Base-by-base conservation (phyloP, 1,140 invertebrate species). In the Solen grandis region DNA sequence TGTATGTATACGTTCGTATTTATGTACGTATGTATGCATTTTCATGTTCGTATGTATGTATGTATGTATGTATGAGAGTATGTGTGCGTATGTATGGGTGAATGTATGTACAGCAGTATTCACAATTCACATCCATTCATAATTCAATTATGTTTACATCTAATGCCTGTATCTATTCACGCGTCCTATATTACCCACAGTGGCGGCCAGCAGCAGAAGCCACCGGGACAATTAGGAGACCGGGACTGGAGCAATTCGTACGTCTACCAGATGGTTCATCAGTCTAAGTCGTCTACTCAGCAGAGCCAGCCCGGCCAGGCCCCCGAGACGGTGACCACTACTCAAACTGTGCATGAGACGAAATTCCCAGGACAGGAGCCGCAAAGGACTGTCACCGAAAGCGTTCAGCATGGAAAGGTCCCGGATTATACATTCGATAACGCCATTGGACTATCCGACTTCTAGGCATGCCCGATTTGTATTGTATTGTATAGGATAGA, bases 231-330 rank as follows among this genome's bases (percentile, higher is more conserved):
- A n/a, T n/a, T 68, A 16, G 77, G 77, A 16, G 77, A 80, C 22
- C 55, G 77, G n/a, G 66, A 80, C 50, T 80, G 77, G 77, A 80
- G 73, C 57, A 41, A 80, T 46, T 80, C 77, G 1, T 80, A 72
- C 36, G 77, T 80, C 5, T 80, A 80, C 46, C 55, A 80, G 50
- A 80, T 80, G 77, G 19, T 80, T 22, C 77, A 80, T 46, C 72
- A 80, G 60, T 72, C 77, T 2, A 73, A 55, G 2, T 27, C 36
- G 8, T 68, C 75, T 31, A 59, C n/a, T 19, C 29, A 33, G 22
- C 33, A 54, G 22, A 59, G 52, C 22, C 27, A 1, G 25, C 57
- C 77, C 1, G 77, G 77, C 5, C 77, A 80, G 36, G 5, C 57
- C 2, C 66, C 68, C 14, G 68, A 73, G 29, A 54, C 57, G 2